Base-by-base conservation (phyloP, 2,888 invertebrate species). In the Brassicogethes aeneus region DNA sequence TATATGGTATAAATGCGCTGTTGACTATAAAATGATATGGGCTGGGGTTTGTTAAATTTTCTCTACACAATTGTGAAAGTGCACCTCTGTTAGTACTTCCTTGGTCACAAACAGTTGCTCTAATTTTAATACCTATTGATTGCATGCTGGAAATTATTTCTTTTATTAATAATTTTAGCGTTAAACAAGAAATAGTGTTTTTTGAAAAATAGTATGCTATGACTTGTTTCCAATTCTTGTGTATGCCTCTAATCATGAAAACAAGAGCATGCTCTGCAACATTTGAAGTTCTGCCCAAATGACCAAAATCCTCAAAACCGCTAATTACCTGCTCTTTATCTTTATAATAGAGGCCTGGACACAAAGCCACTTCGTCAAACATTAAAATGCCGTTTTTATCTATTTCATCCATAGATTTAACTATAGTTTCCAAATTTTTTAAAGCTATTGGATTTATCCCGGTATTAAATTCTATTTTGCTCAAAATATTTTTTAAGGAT, bases 211-310 rank as follows among this genome's bases (percentile, higher is more conserved):
- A 35, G 34, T 45, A 56, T 12, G 31, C 39, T 16, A 56, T 36
- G 12, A 53, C 47, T 34, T 54, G 53, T 39, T 56, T 56, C 56
- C 56, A 57, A 15, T 50, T 48, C 34, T 34, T 48, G 31, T 37
- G 37, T 14, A 53, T 39, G 2, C 49, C 52, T 35, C 47, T 52
- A 3, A 50, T n/a, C 45, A 57, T 47, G 36, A 55, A 57, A 10
- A 53, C 46, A 10, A 51, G 29, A 31, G 53, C 55, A 44, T 57
- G 55, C 35, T 57, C 51, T 17, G 55, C 54, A 44, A 55, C 47
- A 12, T 16, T 16, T 8, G 8, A 13, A n/a, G 13, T 32, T 12
- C 43, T 29, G 14, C 40, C 23, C 3, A 13, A 36, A 3, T 40
- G 45, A 23, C 46, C 47, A 36, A 37, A 43, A 40, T 52, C 50